A percentile compares a stretch with the other conserved stretches of the same genome.
These are phyloP conservation scores for Monoplex corrugatus DNA, from an alignment of 2,888 invertebrate genomes.

Conservation along the genomic window DNA sequence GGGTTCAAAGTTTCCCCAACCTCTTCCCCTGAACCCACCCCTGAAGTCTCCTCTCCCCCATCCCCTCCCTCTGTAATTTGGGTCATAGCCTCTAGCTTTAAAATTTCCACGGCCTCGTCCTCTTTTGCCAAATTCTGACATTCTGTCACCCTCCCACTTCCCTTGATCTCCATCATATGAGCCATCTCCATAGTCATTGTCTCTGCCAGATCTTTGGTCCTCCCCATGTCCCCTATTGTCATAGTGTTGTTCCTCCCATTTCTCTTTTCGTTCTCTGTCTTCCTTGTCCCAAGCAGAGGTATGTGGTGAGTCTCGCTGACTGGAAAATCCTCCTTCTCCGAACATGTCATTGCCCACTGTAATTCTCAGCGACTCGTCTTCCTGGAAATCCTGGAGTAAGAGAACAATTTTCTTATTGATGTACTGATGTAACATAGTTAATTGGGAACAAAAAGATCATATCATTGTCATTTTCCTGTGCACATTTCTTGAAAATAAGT, in stretches of 20 bases:
- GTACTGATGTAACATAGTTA: neutral
- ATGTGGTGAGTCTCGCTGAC: conserved; percentile 12
- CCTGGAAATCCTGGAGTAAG: conserved; percentile 38
- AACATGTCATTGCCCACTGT: conserved; percentile 70
- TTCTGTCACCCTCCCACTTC: conserved; percentile 40
- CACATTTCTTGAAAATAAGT: neutral
- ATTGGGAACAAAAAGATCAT: neutral
- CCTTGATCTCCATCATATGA: neutral
- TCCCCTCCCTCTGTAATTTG: conserved; percentile 36
- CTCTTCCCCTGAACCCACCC: conserved; percentile 40
- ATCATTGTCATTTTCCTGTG: neutral
- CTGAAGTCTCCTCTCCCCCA: conserved; percentile 22
- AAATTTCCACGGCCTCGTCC: conserved; percentile 28
- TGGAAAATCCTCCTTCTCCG: neutral
- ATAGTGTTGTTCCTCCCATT: neutral
- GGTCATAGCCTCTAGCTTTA: conserved; percentile 28
- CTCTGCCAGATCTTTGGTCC: conserved; percentile 34
- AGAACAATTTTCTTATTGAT: no score
- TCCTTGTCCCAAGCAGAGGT: conserved; percentile 50
- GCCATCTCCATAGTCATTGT: neutral
- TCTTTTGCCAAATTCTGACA: neutral
- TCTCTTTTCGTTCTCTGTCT: conserved; percentile 50
- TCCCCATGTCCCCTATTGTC: neutral
- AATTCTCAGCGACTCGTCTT: conserved; percentile 65
- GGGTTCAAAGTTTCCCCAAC: conserved; percentile 20